Evolutionary conservation across 2,888 invertebrate genomes (phyloP).

Genomic region (Tetragonisca angustula): DNA sequence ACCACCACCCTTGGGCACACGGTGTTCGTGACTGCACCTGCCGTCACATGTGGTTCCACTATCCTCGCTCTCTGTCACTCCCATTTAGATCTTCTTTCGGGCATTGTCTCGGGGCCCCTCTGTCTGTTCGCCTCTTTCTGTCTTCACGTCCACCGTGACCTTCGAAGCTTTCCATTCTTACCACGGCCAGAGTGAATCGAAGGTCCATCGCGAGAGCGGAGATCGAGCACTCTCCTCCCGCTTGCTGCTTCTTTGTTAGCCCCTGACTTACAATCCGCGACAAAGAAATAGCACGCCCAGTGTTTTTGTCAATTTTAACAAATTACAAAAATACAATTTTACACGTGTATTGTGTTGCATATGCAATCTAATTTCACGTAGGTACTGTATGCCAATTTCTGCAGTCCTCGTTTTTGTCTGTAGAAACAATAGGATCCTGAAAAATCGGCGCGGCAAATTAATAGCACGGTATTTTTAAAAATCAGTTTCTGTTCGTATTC

Average conservation of each 20-base stretch:
- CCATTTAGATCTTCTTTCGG: not conserved
- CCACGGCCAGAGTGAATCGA: not conserved
- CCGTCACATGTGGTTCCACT: conserved; percentile 27
- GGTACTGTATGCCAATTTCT: too few species aligned
- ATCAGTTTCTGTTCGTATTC: too few species aligned
- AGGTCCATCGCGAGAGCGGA: not conserved
- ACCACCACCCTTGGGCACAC: conserved; percentile 8
- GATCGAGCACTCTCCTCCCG: not conserved
- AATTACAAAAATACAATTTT: too few species aligned
- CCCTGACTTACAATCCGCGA: too few species aligned
- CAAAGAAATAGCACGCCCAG: too few species aligned
- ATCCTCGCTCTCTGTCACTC: not conserved
- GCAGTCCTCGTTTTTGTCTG: too few species aligned
- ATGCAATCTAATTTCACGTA: too few species aligned
- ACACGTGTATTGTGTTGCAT: too few species aligned
- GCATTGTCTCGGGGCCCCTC: not conserved
- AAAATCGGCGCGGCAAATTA: too few species aligned
- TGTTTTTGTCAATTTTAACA: too few species aligned
- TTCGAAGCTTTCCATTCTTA: conserved; percentile 32
- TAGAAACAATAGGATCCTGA: too few species aligned
- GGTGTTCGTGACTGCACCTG: conserved; percentile 41
- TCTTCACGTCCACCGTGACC: not conserved
- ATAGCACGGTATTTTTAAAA: too few species aligned
- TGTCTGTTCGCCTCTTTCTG: not conserved
- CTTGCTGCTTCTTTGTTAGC: conserved; percentile 12